Percentiles rank a stretch among this genome's conserved stretches.
Conservation (phyloP, 1,140 invertebrate species). For the Frieseomelitta varia region DNA sequence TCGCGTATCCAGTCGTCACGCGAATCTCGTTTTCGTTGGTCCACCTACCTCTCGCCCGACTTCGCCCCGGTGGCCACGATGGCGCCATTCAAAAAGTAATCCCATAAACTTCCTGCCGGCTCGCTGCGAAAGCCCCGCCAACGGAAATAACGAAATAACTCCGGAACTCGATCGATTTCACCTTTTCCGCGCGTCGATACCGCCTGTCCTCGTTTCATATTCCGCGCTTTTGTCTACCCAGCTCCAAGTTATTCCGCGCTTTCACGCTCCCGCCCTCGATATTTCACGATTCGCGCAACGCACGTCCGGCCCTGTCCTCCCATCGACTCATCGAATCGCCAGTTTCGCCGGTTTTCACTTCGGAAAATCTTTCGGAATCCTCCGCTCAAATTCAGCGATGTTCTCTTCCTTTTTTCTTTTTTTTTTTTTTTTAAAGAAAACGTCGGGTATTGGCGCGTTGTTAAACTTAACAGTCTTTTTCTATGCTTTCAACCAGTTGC, state of each 20-base stretch:
- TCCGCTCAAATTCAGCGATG: background rate
- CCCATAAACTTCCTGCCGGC: slow-evolving; percentile 29
- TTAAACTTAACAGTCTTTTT: no score
- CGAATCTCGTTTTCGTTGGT: background rate
- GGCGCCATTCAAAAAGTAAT: slow-evolving; percentile 10
- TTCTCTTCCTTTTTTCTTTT: no score
- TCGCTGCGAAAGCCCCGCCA: background rate
- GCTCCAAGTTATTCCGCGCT: background rate
- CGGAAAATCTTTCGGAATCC: no score
- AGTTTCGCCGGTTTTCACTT: background rate
- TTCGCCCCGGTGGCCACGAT: no score
- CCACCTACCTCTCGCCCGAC: no score
- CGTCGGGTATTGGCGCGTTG: no score
- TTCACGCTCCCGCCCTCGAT: background rate
- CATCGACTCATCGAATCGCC: background rate
- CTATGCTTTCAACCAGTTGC: no score
- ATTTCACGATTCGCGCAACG: background rate
- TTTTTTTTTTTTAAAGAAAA: no score
- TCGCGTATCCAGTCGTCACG: background rate
- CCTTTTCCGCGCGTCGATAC: background rate
- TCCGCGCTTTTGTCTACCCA: slow-evolving; percentile 9
- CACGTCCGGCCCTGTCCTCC: no score
- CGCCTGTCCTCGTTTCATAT: background rate
- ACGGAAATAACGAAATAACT: slow-evolving; percentile 36
- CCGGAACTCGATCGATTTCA: slow-evolving; percentile 37